Evolutionary conservation across 2,888 invertebrate species (phyloP), one percentile per base, ranked within the genome.

Genomic region (Cylindroiulus punctatus): DNA sequence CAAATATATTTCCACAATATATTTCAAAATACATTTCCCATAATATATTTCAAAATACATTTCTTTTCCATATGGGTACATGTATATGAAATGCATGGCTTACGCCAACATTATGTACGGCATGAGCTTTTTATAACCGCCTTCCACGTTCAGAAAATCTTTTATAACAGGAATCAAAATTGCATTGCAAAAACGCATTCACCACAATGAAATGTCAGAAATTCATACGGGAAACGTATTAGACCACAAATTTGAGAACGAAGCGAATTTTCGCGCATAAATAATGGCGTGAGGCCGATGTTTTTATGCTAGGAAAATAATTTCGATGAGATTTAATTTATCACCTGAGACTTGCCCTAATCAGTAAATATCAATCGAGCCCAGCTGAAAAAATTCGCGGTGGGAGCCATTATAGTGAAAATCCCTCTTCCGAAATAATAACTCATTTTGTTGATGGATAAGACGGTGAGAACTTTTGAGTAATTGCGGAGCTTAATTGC

Each of bases 401-500:
- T 76, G 76, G 30, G 2, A 76, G 17, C 30, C 30, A 32, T 30
- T 17, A 76, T 14, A 30, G 8, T 76, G 30, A 76, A 76, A 76
- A 76, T 76, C 30, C 76, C 30, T 76, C 30, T 30, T 30, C 17
- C 26, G 4, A 32, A 76, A 76, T 76, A 76, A 76, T 76, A 76
- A 76, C 76, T 76, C 76, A 30, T 30, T 17, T 30, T 26, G 30
- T 14, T 76, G 76, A 76, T 76, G 76, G 76, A 76, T 76, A 76
- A 76, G 76, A 76, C 76, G 76, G 30, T 76, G 76, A 30, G 76
- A 30, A 30, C 14, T 76, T 76, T 76, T 76, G 76, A 76, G 76
- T 76, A 76, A 76, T 76, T 30, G 30, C 76, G 10, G 14, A 76
- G 76, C 76, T 30, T 76, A 76, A 76, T 76, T 76, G 30, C 76